Evolutionary conservation across 2,113 vertebrate species (phyloP), one percentile per base, ranked within the genome.

Genomic region (Pelvicachromis taeniatus): DNA sequence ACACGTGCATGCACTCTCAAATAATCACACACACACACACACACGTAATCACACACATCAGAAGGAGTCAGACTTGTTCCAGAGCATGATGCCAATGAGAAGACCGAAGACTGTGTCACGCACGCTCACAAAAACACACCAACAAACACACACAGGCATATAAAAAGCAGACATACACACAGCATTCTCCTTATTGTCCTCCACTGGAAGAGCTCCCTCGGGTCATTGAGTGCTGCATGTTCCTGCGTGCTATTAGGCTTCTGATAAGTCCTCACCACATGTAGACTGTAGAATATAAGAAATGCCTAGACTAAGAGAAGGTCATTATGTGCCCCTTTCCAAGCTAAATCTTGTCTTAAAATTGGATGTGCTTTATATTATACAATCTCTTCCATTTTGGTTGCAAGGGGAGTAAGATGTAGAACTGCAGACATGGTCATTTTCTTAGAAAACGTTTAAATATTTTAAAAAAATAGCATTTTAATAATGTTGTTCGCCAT

Each of bases 21-120:
- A 80, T 26, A 58, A 79, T 80, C 59, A 35, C 59, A 63, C 79
- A 83, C 83, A 84, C 48, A 58, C 55, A 59, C 79, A 83, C 83
- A 88, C 83, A 91, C 87, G 86, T 88, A 89, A 86, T 87, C 85
- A 85, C 83, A 87, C 85, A 89, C 88, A 73, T 73, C 81, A 82
- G 84, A 81, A 91, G 85, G 87, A 92, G 91, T 81, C 73, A 88
- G 88, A 83, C 87, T 89, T 85, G 65, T 88, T 94, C 85, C 87
- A 90, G 87, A 87, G 90, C 81, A 93, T 94, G 89, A 93, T 94
- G 92, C 92, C 94, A 94, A 92, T 93, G 87, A 95, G 88, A 48
- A 85, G 82, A 84, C 81, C 77, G 86, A 70, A 84, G 85, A 84
- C 83, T 73, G n/a, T 84, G 90, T 88, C 78, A 23, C 38, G 2